Conservation (phyloP, 2,113 vertebrate genomes). For the Psettodes erumei region DNA sequence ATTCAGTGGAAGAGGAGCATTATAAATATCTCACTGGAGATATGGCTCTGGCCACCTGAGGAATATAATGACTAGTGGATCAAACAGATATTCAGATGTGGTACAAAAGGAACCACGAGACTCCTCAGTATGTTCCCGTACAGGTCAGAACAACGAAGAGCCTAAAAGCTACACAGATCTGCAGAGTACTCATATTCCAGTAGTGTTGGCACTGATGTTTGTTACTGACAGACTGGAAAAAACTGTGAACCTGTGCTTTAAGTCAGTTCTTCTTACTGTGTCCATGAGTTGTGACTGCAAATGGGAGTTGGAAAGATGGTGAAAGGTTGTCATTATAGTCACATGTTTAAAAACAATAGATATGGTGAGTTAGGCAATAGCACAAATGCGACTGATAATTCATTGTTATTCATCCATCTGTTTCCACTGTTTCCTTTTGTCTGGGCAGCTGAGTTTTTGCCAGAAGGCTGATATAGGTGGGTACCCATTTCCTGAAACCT, state of each 20-base stretch:
- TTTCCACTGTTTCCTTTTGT: neutral
- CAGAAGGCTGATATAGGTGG: conserved; percentile 10
- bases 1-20: neutral
- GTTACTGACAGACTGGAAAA: no score
- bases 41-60: neutral
- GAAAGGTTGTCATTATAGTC: neutral
- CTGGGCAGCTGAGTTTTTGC: neutral
- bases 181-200: neutral
- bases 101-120: neutral
- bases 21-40: neutral
- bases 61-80: neutral
- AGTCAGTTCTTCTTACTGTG: no score
- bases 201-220: no score
- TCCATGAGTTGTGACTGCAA: no score
- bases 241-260: no score
- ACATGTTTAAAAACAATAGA: neutral
- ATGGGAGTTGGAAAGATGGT: no score
- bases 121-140: neutral
- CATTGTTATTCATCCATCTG: neutral
- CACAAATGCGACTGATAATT: neutral
- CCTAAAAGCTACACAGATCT: neutral
- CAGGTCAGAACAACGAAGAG: neutral
- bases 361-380: neutral
- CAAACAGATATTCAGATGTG: neutral
- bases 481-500: neutral